Evolutionary conservation across 2,113 vertebrate genomes (phyloP), one percentile per base, ranked within the genome.

Genomic region (Limnothrissa miodon): DNA sequence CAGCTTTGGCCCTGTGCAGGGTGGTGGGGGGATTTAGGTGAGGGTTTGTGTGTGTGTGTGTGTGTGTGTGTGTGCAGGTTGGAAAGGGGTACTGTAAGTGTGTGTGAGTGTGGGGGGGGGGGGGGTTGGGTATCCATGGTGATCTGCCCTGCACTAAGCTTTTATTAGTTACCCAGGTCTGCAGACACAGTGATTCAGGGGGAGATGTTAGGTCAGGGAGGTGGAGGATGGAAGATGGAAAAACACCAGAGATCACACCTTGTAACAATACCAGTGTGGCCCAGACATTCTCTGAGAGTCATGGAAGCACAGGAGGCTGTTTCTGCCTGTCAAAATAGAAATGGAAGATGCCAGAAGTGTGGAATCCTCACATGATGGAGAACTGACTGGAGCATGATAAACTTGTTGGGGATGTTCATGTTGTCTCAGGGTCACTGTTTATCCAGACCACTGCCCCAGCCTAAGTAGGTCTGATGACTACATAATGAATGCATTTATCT

Each of bases 111-210:
- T 25, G 23, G 23, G 59, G 59, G n/a, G 23, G n/a, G n/a, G 25
- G 59, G n/a, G 59, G n/a, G n/a, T 1, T 29, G 62, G 15, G 29
- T 74, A 74, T 74, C 66, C 66, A 74, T 74, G 66, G 66, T 74
- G 66, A 74, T 39, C 4, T 36, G 29, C 25, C 36, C 66, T 15
- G 66, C 66, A 5, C 25, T 4, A 13, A 74, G 66, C 66, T 36
- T 74, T 74, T 74, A 74, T 74, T 39, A 74, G 66, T 74, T 74
- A 29, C 66, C 33, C 11, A 36, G 11, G 66, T 33, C 25, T 74
- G 66, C 33, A 66, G 59, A 66, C 59, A 25, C 59, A 66, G 15
- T 10, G 59, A 2, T 25, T 29, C n/a, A 17, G 25, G 29, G 59
- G 29, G 25, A 33, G 59, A 66, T 56, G 21, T 56, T 23, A 56